Evolutionary conservation across 37 sponge, comb jelly and placozoan genomes (phyloP), one percentile per base, ranked within the genome.

Genomic region (Eunapius fragilis): DNA sequence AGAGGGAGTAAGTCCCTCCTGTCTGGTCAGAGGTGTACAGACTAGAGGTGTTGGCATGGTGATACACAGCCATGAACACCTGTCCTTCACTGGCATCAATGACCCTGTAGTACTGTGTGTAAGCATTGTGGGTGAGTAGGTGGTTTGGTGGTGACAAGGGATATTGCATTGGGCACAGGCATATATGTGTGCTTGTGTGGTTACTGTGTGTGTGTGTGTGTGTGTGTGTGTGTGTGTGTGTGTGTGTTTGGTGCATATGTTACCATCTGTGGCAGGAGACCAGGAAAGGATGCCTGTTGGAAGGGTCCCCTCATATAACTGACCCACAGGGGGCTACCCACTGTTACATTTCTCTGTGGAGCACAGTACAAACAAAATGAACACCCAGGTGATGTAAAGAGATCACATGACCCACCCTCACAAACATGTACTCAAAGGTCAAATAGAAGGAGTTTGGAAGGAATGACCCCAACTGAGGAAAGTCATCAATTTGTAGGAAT

Each of bases 61-160:
- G 97, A 72, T 92, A 90, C 41, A 96, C 97, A 23, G 91, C 97
- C 22, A 96, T 89, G 76, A 96, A 87, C 48, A 94, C 93, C 81
- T 94, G 95, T 25, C 82, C 82, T 74, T 96, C 92, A 82, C 92
- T 96, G 35, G 93, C 92, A 83, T 96, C 97, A 70, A 93, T 90
- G 36, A 96, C 76, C 24, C 86, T 32, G 69, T 85, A 96, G 80
- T 96, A 90, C 97, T 94, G 85, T 4, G 58, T 1, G 17, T 6
- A 41, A n/a, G n/a, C n/a, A n/a, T n/a, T n/a, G n/a, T n/a, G n/a
- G n/a, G n/a, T n/a, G n/a, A n/a, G n/a, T n/a, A n/a, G n/a, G n/a
- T n/a, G n/a, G n/a, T n/a, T n/a, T n/a, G n/a, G n/a, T n/a, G n/a
- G n/a, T n/a, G n/a, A n/a, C n/a, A 35, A 31, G 7, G 77, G 34